phyloP scores from a whole-genome alignment of 2,113 vertebrate species.

The Hemiprocne comata region DNA sequence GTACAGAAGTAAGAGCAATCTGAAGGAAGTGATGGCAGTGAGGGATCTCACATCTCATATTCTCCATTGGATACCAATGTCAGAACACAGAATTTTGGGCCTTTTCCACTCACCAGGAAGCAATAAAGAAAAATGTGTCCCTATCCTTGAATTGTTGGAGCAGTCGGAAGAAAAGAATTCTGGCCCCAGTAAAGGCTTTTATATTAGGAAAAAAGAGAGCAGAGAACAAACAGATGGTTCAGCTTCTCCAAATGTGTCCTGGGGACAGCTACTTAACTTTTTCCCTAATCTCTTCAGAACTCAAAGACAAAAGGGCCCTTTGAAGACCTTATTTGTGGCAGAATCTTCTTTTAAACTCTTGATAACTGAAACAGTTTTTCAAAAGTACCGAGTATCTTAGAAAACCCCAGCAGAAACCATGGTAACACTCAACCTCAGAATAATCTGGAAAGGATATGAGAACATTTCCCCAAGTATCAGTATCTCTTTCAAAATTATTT shows the following conservation, averaged over 20 bases:
- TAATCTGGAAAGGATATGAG: neutral
- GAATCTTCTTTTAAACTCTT: neutral
- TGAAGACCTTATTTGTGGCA: neutral
- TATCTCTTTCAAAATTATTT: neutral
- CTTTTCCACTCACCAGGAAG: neutral
- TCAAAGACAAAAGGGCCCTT: neutral
- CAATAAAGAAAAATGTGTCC: neutral
- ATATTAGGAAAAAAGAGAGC: neutral
- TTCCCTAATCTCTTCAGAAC: neutral
- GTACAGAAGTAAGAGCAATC: neutral
- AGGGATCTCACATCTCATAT: neutral
- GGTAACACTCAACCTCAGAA: neutral
- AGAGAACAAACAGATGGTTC: neutral
- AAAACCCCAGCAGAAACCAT: constrained; percentile 2
- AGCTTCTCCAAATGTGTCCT: neutral
- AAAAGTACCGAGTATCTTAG: neutral
- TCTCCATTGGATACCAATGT: neutral
- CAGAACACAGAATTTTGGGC: neutral
- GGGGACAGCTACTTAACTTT: neutral
- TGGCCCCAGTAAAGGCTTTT: neutral
- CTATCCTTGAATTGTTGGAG: neutral
- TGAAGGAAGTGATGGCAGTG: neutral
- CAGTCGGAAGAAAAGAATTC: neutral
- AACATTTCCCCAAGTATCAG: neutral
- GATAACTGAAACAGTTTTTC: neutral